A percentile compares a stretch with the other conserved stretches of the same genome.
Evolutionary conservation across 2,797 vertebrate genomes (phyloP).

Genomic region (Falco biarmicus): DNA sequence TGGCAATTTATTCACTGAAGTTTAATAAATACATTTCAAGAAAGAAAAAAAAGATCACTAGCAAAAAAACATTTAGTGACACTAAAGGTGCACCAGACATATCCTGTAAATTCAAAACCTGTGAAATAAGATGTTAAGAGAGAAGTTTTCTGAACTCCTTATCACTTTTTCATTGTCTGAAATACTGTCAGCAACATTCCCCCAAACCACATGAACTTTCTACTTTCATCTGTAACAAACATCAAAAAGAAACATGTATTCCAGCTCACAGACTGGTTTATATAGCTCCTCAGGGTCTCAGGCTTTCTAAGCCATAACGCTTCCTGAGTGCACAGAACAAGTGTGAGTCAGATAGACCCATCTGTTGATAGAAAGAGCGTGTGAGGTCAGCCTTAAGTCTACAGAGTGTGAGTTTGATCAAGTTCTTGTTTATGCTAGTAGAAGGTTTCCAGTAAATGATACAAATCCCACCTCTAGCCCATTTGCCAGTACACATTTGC

Average conservation of each 20-base stretch:
- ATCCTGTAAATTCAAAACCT: neutral
- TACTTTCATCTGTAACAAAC: constrained; percentile 17
- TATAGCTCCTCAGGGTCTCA: neutral
- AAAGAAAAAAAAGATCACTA: neutral
- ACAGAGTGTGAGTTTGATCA: constrained; percentile 1
- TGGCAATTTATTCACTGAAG: neutral
- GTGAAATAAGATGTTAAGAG: neutral
- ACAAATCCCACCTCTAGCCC: neutral
- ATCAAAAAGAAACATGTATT: neutral
- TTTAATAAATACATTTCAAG: neutral
- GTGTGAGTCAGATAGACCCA: constrained; percentile 8
- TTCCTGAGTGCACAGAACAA: fast-evolving
- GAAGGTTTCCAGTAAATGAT: constrained; percentile 26
- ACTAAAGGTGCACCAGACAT: neutral
- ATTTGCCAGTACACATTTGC: neutral
- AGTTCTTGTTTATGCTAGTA: constrained; percentile 12
- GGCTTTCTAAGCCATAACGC: neutral
- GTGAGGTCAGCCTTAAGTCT: constrained; percentile 21
- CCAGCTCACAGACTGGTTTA: neutral
- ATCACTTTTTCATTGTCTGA: constrained; percentile 10
- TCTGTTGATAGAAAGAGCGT: constrained; percentile 32
- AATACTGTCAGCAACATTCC: neutral
- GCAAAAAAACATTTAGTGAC: neutral
- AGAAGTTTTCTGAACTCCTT: neutral
- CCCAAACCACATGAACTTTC: neutral